These are phyloP conservation scores for Drosophila melanosoma DNA, from an alignment of 2,888 invertebrate genomes.

Conservation along the genomic window DNA sequence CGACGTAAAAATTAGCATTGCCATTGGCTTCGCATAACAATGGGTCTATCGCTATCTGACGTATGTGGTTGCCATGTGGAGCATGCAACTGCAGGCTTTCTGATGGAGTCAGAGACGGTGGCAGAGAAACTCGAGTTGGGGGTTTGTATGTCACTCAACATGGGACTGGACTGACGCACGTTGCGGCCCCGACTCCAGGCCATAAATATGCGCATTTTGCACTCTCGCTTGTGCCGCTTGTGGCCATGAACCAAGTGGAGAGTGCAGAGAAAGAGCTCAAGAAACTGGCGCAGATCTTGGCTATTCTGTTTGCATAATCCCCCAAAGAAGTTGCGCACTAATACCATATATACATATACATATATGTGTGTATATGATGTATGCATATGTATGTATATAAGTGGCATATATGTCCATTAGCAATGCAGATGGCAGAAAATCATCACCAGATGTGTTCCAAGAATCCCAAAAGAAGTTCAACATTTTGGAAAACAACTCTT, in stretches of 20 bases:
- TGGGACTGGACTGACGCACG: conserved; percentile 63
- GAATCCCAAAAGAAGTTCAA: conserved; percentile 55
- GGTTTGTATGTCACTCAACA: conserved; percentile 64
- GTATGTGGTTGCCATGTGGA: conserved; percentile 67
- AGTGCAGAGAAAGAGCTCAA: conserved; percentile 38
- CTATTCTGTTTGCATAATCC: conserved; percentile 63
- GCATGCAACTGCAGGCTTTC: conserved; percentile 46
- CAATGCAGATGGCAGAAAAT: conserved; percentile 60
- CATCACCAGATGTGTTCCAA: conserved; percentile 29
- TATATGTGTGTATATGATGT: background rate
- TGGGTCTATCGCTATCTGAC: conserved; percentile 46
- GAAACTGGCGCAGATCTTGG: conserved; percentile 71
- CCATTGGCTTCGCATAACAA: conserved; percentile 70
- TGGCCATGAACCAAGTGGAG: conserved; percentile 65
- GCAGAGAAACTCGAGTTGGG: conserved; percentile 40
- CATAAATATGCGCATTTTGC: conserved; percentile 68
- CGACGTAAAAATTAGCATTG: conserved; percentile 52
- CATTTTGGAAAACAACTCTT: conserved; percentile 53
- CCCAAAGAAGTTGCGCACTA: conserved; percentile 50
- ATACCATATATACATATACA: background rate
- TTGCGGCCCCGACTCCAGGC: conserved; percentile 33
- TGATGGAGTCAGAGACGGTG: conserved; percentile 7
- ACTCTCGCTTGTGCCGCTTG: conserved; percentile 51
- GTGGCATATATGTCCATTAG: conserved; percentile 40
- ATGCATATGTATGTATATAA: background rate